phyloP scores from a whole-genome alignment of 2,797 vertebrate species.

The Cossypha caffra region DNA sequence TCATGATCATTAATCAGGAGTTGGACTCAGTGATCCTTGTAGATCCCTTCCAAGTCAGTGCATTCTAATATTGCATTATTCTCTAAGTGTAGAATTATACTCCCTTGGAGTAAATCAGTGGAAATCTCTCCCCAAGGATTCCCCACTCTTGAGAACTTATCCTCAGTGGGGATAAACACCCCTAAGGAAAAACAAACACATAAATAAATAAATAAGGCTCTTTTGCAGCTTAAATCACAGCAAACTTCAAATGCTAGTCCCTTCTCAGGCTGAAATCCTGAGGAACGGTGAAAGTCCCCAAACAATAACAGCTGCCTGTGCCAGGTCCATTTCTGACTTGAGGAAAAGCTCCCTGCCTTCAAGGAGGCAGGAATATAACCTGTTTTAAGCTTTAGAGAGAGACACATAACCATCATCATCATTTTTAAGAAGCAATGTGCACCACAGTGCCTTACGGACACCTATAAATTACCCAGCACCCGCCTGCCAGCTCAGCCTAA shows the following conservation, averaged over 20 bases:
- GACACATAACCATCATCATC: slow-evolving; percentile 64
- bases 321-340: not conserved
- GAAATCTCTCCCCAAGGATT: not conserved
- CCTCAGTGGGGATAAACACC: not conserved
- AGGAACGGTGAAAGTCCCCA: not conserved
- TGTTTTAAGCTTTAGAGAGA: slow-evolving; percentile 54
- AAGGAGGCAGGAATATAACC: slow-evolving; percentile 25
- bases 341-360: not conserved
- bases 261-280: not conserved
- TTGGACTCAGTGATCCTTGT: not conserved
- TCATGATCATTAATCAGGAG: not conserved
- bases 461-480: slow-evolving; percentile 77
- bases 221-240: not conserved
- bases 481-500: slow-evolving; percentile 77
- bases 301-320: not conserved
- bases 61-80: not conserved
- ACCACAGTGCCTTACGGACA: slow-evolving; percentile 66
- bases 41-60: not conserved
- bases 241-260: not conserved
- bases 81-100: too few species aligned
- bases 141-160: not conserved
- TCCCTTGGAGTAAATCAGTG: not conserved
- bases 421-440: slow-evolving; percentile 60
- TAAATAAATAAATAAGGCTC: not conserved
- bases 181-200: not conserved